phyloP scores from a whole-genome alignment of 2,888 invertebrate genomes.

The Drosophila ustulata region DNA sequence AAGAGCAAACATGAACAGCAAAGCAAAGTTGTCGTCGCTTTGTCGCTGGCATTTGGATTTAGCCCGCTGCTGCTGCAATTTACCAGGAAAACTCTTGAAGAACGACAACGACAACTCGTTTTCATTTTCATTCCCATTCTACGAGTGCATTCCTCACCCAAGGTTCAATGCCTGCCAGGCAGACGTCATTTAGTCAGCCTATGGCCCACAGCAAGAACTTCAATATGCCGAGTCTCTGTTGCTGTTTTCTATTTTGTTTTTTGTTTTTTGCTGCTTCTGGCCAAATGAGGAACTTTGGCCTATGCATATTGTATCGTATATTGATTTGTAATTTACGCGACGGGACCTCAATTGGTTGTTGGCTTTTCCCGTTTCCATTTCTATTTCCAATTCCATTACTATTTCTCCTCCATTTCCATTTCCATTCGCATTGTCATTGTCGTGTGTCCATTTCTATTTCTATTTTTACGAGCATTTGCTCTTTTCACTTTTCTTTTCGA shows the following conservation, averaged over 20 bases:
- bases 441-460: constrained; percentile 57
- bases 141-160: constrained; percentile 23
- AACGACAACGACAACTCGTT: constrained; percentile 28
- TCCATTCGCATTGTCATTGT: constrained; percentile 31
- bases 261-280: not conserved
- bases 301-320: constrained; percentile 52
- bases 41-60: constrained; percentile 43
- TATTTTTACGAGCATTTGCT: constrained; percentile 44
- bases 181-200: not conserved
- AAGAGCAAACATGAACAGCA: constrained; percentile 8
- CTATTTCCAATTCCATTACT: constrained; percentile 39
- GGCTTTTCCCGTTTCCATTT: constrained; percentile 10
- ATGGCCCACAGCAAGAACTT: constrained; percentile 20
- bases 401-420: not conserved
- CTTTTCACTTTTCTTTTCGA: constrained; percentile 50
- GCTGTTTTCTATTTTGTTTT: not conserved
- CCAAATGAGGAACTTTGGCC: constrained; percentile 22
- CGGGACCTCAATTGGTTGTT: constrained; percentile 51
- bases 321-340: constrained; percentile 69
- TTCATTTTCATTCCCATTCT: constrained; percentile 39
- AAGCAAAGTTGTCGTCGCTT: constrained; percentile 27
- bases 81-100: constrained; percentile 45
- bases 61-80: constrained; percentile 34
- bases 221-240: not conserved
- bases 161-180: constrained; percentile 34